Conservation (phyloP, 2,888 invertebrate genomes). For the Macropis europaea region DNA sequence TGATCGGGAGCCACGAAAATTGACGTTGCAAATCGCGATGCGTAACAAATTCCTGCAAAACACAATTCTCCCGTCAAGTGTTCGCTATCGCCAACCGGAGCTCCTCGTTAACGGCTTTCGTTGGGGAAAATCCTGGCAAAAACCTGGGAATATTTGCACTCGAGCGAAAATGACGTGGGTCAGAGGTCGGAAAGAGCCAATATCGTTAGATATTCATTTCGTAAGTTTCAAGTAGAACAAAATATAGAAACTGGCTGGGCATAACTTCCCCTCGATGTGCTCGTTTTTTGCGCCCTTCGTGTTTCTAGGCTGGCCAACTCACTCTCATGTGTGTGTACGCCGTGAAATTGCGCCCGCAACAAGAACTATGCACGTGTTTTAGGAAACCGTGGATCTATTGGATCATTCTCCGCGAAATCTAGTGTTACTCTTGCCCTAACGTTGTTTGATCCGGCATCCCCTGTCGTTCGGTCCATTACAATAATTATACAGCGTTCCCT, state of each 20-base stretch:
- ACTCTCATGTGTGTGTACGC: constrained; percentile 55
- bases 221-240: constrained; percentile 79
- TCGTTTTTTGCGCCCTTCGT: constrained; percentile 22
- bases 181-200: constrained; percentile 68
- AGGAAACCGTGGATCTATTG: background rate
- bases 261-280: constrained; percentile 49
- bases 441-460: too few species aligned
- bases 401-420: constrained; percentile 5
- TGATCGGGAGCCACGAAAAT: too few species aligned
- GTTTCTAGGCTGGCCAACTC: constrained; percentile 2
- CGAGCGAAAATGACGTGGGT: constrained; percentile 68
- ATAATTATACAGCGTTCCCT: too few species aligned
- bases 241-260: constrained; percentile 73
- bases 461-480: too few species aligned
- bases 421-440: too few species aligned
- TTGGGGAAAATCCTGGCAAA: constrained; percentile 49
- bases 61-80: too few species aligned
- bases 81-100: too few species aligned
- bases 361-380: constrained; percentile 53
- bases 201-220: constrained; percentile 79
- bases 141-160: constrained; percentile 71
- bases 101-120: too few species aligned
- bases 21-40: too few species aligned
- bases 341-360: constrained; percentile 72
- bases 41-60: too few species aligned